These are phyloP conservation scores for Crambe crambe DNA, from an alignment of 37 sponge, comb jelly and placozoan species.

Conservation along the genomic window DNA sequence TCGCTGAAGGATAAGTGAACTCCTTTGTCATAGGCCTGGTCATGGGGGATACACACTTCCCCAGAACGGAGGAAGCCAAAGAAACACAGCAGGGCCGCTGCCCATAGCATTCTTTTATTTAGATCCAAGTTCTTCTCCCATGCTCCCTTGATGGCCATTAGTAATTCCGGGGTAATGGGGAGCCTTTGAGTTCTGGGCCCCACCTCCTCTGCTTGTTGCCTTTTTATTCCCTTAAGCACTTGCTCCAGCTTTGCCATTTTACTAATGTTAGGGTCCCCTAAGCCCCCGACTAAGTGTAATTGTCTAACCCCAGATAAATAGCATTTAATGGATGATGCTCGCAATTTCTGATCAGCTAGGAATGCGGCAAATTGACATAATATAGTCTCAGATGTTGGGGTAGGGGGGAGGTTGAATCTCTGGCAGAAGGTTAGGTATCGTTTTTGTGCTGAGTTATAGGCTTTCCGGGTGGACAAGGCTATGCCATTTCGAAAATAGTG, in stretches of 20 bases:
- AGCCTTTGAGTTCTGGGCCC: not conserved
- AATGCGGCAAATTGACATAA: conserved; percentile 19
- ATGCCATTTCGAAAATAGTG: conserved; percentile 19
- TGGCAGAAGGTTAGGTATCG: conserved; percentile 25
- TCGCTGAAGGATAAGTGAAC: not conserved
- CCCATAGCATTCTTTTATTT: not conserved
- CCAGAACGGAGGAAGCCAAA: conserved; percentile 6
- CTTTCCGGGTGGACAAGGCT: conserved; percentile 3
- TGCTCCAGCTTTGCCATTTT: not conserved
- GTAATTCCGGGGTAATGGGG: not conserved
- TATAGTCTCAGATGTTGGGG: conserved; percentile 24
- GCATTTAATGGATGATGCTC: conserved; percentile 18
- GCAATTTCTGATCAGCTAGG: too few species aligned
- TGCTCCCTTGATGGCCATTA: not conserved
- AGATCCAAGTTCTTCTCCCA: not conserved
- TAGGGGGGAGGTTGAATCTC: not conserved
- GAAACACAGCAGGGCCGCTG: not conserved
- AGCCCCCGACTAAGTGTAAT: not conserved
- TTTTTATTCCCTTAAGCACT: not conserved
- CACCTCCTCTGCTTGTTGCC: not conserved
- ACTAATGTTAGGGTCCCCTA: not conserved
- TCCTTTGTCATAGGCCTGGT: not conserved
- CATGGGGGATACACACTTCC: not conserved
- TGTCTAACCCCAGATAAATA: conserved; percentile 34
- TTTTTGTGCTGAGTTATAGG: conserved; percentile 13